Base-by-base conservation (phyloP, 2,113 vertebrate genomes). In the Elephantulus edwardii region DNA sequence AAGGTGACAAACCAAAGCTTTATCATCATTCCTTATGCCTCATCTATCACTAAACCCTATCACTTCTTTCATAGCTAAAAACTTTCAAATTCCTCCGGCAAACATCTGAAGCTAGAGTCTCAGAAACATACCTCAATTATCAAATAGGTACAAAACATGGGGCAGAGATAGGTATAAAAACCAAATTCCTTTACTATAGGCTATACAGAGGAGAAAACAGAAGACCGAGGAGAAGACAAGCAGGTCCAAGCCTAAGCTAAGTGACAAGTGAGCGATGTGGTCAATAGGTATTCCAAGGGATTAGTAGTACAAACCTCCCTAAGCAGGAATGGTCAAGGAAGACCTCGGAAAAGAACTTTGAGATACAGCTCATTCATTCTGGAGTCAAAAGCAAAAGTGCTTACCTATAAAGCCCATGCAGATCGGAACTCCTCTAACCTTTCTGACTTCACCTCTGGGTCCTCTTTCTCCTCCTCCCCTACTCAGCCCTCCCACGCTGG, bases 1-100 rank as follows among this genome's bases (percentile, higher is more conserved):
- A 80, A 44, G 48, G 86, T 81, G 74, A 95, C 64, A 92, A 93
- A 86, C 64, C 84, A 78, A 92, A 92, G 83, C 48, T 38, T 88
- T 86, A 42, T 35, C 56, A 75, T 70, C 60, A 76, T 80, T 83
- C 38, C 54, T 68, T 87, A 62, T 42, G 33, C 80, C 35, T 56
- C 83, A 48, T 56, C 80, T 88, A 78, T 71, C 50, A 86, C 30
- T 8, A 91, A 62, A 22, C 77, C 79, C 26, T 93, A 44, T 93
- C 44, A 30, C 77, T 72, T 91, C 71, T 71, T 91, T 77, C 79
- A 81, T 44, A 91, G 48, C 85, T n/a, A 26, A 28, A 26, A 17
- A 52, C 62, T 89, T 92, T 89, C 70, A 93, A 89, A 89, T 85
- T 89, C 44, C 56, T 89, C 60, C n/a, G 78, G 52, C 87, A 81